These are phyloP conservation scores for Mimachlamys varia DNA, from an alignment of 2,888 invertebrate species.

Conservation along the genomic window DNA sequence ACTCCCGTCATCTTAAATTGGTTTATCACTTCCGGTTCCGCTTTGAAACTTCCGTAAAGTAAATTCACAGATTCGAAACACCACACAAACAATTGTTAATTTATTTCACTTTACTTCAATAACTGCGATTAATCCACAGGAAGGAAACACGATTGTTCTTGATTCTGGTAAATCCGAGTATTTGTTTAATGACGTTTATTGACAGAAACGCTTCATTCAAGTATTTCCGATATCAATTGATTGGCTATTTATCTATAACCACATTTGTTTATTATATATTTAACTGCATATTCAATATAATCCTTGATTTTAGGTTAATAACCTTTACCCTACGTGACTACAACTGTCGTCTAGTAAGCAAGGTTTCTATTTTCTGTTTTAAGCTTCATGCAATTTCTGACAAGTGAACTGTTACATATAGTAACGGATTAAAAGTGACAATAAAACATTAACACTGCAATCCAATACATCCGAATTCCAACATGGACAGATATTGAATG, in stretches of 20 bases:
- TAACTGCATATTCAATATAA: no score
- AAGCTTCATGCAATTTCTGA: neutral
- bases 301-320: neutral
- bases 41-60: neutral
- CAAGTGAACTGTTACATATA: neutral
- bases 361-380: neutral
- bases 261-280: no score
- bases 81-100: neutral
- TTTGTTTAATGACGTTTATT: neutral
- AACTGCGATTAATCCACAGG: no score
- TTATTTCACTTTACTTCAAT: neutral
- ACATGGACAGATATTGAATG: neutral
- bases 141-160: neutral
- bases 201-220: neutral
- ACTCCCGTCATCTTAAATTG: neutral
- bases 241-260: neutral
- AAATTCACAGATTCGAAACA: neutral
- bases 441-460: neutral
- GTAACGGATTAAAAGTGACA: neutral
- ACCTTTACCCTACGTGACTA: neutral
- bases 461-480: neutral
- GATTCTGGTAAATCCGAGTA: neutral
- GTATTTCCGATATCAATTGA: neutral
- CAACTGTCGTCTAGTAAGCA: neutral
- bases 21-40: neutral